Base-by-base conservation (phyloP, 2,888 invertebrate species). In the Rhagophthalmus giganteus region DNA sequence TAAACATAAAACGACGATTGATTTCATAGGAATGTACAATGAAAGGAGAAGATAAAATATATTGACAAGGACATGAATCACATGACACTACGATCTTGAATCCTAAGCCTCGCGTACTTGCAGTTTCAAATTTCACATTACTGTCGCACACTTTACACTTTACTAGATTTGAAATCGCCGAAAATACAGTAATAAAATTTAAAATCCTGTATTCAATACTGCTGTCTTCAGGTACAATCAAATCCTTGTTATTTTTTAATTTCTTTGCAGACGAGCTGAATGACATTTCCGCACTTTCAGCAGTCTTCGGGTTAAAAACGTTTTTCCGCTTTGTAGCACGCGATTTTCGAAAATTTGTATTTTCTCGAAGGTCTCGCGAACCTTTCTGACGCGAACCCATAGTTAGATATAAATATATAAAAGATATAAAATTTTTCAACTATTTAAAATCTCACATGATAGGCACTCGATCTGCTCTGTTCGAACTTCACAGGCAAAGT, bases 1-100 rank as follows among this genome's bases (percentile, higher is more conserved):
- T 39, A 37, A 50, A 56, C 25, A 56, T 38, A 28, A 49, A 54
- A 5, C 48, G 47, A 32, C 52, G 40, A 28, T 55, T 55, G 42
- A 55, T 52, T 38, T 52, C 52, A 26, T 52, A 53, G 1, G 35
- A 48, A 33, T 52, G 52, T 26, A 24, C 16, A 13, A 48, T 14
- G 10, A 42, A 41, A 42, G 47, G 20, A 20, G 38, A 38, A 12
- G 39, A 56, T 30, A 27, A 7, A 13, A 37, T 47, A 10, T 9
- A 7, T 7, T 13, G 30, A 39, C 10, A n/a, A 5, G 5, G 31
- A 47, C 47, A 47, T 3, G 45, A 46, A 39, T 46, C 20, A 33
- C 53, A 52, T 25, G 28, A 9, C 14, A 53, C 24, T 4, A 40
- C 42, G 25, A 49, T 56, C 34, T 33, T 34, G 31, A 51, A 54